phyloP scores from a whole-genome alignment of 2,113 vertebrate species.

The Carassius carassius region DNA sequence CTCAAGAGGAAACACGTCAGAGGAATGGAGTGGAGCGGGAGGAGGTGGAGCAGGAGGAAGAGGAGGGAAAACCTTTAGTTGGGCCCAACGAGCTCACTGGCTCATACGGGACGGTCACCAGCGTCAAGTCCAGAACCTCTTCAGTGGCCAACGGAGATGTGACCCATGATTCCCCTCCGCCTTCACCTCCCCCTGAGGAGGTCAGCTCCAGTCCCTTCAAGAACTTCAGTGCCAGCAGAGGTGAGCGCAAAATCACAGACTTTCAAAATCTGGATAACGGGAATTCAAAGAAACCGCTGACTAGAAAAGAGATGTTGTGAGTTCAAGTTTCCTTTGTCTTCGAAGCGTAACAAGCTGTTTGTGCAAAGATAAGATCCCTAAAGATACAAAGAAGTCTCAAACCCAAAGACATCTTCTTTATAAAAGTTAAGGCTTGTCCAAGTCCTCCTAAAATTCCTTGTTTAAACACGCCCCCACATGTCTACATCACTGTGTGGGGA shows the following conservation, averaged over 20 bases:
- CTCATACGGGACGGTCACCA: slow-evolving; percentile 66
- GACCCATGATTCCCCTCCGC: slow-evolving; percentile 37
- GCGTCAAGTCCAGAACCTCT: neutral
- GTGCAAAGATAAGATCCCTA: too few relatives aligned
- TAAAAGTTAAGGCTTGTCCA: too few relatives aligned
- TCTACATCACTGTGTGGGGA: too few relatives aligned
- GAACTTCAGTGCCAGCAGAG: slow-evolving; percentile 65
- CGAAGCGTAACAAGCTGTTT: too few relatives aligned
- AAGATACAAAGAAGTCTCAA: too few relatives aligned
- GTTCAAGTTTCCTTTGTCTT: too few relatives aligned
- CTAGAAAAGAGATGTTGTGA: too few relatives aligned
- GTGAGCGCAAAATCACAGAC: slow-evolving; percentile 52
- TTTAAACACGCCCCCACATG: too few relatives aligned
- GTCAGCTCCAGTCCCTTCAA: slow-evolving; percentile 52
- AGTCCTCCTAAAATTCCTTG: too few relatives aligned
- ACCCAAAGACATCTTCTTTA: too few relatives aligned
- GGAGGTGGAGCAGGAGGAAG: slow-evolving; percentile 48
- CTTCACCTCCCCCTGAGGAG: slow-evolving; percentile 46
- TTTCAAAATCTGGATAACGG: neutral
- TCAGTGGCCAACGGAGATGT: slow-evolving; percentile 18
- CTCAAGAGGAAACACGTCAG: slow-evolving; percentile 44
- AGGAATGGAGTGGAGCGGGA: neutral
- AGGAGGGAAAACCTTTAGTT: slow-evolving; percentile 67
- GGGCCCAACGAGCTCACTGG: slow-evolving; percentile 62
- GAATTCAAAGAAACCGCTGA: too few relatives aligned